Evolutionary conservation across 2,797 vertebrate genomes (phyloP).

Genomic region (Hippocampus kuda): DNA sequence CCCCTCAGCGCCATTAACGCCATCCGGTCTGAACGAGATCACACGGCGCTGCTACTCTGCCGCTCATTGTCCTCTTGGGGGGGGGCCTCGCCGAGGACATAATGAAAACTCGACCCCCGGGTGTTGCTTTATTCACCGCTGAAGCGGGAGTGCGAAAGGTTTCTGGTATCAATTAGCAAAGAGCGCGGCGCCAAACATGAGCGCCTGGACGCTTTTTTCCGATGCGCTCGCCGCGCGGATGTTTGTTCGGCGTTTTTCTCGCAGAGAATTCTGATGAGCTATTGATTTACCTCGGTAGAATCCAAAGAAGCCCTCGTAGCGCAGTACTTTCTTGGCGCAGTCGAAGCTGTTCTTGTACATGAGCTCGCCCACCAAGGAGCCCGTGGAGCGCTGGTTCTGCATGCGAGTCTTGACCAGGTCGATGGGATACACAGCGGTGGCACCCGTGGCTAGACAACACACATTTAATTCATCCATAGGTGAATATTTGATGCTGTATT

Average conservation of each 20-base stretch:
- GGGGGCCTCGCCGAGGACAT: slow-evolving; percentile 40
- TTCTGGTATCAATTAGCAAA: slow-evolving; percentile 62
- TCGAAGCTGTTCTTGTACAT: slow-evolving; percentile 98
- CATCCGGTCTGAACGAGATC: slow-evolving; percentile 35
- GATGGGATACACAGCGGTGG: slow-evolving; percentile 90
- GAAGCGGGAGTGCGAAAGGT: slow-evolving; percentile 49
- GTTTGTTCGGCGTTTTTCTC: slow-evolving; percentile 19
- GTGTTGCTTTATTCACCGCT: slow-evolving; percentile 47
- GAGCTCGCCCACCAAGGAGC: slow-evolving; percentile 85
- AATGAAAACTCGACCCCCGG: slow-evolving; percentile 54
- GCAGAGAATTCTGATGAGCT: neutral
- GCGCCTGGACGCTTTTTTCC: slow-evolving; percentile 30
- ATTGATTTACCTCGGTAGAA: slow-evolving; percentile 83
- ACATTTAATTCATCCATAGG: slow-evolving; percentile 5
- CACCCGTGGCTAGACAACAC: slow-evolving; percentile 76
- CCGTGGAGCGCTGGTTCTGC: slow-evolving; percentile 88
- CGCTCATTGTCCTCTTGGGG: slow-evolving; percentile 43
- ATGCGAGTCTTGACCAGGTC: slow-evolving; percentile 96
- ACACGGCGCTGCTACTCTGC: slow-evolving; percentile 37
- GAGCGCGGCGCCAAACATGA: slow-evolving; percentile 44
- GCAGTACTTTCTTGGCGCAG: slow-evolving; percentile 90
- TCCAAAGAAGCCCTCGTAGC: slow-evolving; percentile 88
- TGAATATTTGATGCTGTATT: neutral
- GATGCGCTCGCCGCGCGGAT: slow-evolving; percentile 29
- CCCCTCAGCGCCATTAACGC: slow-evolving; percentile 52